Percentiles rank a stretch among this genome's conserved stretches.
phyloP scores from a whole-genome alignment of 2,797 vertebrate genomes.

The Anguilla marmorata region DNA sequence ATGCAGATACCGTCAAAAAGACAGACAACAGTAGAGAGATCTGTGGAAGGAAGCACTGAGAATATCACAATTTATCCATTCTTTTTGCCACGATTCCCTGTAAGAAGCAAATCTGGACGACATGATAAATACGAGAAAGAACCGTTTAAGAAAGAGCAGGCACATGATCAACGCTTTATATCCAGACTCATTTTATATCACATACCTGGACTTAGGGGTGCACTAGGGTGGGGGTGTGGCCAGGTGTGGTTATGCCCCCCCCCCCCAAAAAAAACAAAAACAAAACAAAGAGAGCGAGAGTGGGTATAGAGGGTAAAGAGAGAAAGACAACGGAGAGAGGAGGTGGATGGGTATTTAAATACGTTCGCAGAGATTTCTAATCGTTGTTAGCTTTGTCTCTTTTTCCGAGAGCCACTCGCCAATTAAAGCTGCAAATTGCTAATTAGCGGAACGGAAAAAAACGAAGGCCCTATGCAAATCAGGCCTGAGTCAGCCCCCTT shows the following conservation, averaged over 20 bases:
- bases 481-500: slow-evolving; percentile 79
- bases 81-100: neutral
- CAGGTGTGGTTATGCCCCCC: slow-evolving; percentile 25
- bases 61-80: neutral
- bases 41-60: neutral
- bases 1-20: neutral
- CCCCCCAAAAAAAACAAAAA: neutral
- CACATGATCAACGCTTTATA: neutral
- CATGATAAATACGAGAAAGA: neutral
- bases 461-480: slow-evolving; percentile 80
- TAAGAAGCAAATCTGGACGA: neutral
- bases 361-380: slow-evolving; percentile 73
- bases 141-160: slow-evolving; percentile 24
- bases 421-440: slow-evolving; percentile 85
- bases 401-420: slow-evolving; percentile 72
- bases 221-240: neutral
- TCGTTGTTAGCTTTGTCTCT: slow-evolving; percentile 73
- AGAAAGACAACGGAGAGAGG: slow-evolving; percentile 32
- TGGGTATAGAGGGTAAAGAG: neutral
- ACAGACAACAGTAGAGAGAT: neutral
- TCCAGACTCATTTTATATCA: neutral
- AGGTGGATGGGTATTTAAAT: slow-evolving; percentile 47
- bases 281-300: neutral
- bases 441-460: slow-evolving; percentile 80
- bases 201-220: neutral